Evolutionary conservation across 2,797 vertebrate species (phyloP).

Genomic region (Fratercula arctica): DNA sequence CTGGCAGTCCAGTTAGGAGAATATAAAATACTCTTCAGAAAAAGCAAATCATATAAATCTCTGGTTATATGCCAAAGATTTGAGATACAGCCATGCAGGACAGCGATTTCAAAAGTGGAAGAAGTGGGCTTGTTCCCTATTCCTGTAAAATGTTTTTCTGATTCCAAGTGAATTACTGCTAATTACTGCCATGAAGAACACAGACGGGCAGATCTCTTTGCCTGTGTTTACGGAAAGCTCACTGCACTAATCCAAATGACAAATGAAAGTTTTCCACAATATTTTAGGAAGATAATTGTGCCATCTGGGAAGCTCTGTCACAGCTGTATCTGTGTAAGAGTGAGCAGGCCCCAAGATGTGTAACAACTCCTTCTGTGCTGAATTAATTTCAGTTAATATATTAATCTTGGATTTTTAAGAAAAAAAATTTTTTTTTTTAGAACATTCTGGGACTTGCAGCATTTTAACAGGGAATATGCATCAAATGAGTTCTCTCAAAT

Average conservation of each 20-base stretch:
- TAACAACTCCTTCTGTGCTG: conserved; percentile 36
- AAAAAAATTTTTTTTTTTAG: background rate
- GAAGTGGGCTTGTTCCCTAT: background rate
- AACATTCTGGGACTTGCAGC: background rate
- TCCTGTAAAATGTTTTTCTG: background rate
- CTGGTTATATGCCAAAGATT: background rate
- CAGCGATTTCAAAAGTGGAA: background rate
- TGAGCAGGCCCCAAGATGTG: conserved; percentile 25
- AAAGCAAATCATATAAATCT: background rate
- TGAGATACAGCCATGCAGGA: background rate
- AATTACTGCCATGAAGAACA: conserved; percentile 8
- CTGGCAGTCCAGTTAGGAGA: background rate
- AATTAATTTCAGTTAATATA: conserved; percentile 31
- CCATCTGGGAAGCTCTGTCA: conserved; percentile 57
- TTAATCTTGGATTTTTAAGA: background rate
- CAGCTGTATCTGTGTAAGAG: conserved; percentile 52
- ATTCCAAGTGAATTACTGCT: conserved; percentile 52
- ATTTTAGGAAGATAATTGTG: conserved; percentile 63
- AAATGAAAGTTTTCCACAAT: conserved; percentile 64
- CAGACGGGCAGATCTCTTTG: conserved; percentile 11
- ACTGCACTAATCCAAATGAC: conserved; percentile 45
- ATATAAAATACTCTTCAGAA: background rate
- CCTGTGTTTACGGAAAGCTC: conserved; percentile 40
- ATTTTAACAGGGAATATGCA: background rate
- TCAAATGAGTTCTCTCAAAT: background rate